These are phyloP conservation scores for Leptopilina clavipes DNA, from an alignment of 1,140 invertebrate genomes.

Conservation along the genomic window DNA sequence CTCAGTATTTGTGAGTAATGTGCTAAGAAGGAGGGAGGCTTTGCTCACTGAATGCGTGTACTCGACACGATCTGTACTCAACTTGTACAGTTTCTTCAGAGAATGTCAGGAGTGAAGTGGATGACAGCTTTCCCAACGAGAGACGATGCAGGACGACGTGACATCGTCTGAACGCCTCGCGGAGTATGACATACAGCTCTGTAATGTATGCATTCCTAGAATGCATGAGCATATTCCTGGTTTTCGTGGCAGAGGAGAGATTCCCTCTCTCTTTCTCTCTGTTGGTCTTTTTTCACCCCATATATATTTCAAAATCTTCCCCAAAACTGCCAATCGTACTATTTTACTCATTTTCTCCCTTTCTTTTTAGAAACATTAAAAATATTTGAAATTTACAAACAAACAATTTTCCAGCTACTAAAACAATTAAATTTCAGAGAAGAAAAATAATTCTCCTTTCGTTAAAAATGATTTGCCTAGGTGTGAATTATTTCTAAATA, in stretches of 20 bases:
- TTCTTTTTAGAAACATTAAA: too few species aligned
- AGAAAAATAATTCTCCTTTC: too few species aligned
- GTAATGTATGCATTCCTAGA: slow-evolving; percentile 24
- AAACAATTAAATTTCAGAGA: too few species aligned
- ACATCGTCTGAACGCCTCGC: slow-evolving; percentile 26
- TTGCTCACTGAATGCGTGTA: background rate
- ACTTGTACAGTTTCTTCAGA: background rate
- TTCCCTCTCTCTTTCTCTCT: background rate
- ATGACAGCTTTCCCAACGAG: slow-evolving; percentile 29
- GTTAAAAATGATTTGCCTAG: too few species aligned
- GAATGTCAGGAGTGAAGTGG: slow-evolving; percentile 22
- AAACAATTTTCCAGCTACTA: too few species aligned
- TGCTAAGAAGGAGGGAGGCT: background rate
- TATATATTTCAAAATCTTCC: slow-evolving; percentile 7
- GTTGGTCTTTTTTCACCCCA: background rate
- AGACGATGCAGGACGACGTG: slow-evolving; percentile 28
- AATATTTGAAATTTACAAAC: too few species aligned
- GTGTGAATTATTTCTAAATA: background rate
- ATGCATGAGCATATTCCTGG: slow-evolving; percentile 29
- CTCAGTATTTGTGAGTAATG: background rate
- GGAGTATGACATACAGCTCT: slow-evolving; percentile 25
- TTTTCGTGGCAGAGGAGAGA: slow-evolving; percentile 27
- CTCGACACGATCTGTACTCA: slow-evolving; percentile 7
- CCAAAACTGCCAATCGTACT: background rate
- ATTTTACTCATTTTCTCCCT: background rate